phyloP scores from a whole-genome alignment of 2,888 invertebrate genomes.

The Amphimallon solstitiale region DNA sequence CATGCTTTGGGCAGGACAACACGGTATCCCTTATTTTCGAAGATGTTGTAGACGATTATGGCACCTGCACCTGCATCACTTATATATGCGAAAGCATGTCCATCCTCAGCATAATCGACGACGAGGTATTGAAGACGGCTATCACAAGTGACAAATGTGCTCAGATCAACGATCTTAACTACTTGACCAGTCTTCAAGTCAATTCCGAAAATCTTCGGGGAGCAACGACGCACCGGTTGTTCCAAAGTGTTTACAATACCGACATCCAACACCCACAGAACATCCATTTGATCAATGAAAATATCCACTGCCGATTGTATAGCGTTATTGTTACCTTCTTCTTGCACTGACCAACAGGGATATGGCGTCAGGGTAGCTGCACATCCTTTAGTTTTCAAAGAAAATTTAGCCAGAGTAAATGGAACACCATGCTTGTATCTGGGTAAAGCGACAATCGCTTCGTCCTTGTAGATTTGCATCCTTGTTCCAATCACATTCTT shows the following conservation, averaged over 20 bases:
- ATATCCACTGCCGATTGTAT: slow-evolving; percentile 77
- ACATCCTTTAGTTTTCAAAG: slow-evolving; percentile 65
- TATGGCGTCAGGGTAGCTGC: slow-evolving; percentile 69
- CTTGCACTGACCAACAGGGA: slow-evolving; percentile 76
- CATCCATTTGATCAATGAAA: slow-evolving; percentile 68
- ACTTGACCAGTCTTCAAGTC: slow-evolving; percentile 68
- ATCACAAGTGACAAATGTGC: slow-evolving; percentile 63
- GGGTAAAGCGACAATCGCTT: slow-evolving; percentile 69
- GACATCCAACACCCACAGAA: slow-evolving; percentile 71
- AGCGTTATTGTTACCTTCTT: slow-evolving; percentile 75
- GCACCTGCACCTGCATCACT: slow-evolving; percentile 65
- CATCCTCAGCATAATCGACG: slow-evolving; percentile 68
- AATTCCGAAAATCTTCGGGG: slow-evolving; percentile 71
- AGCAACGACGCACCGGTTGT: slow-evolving; percentile 68
- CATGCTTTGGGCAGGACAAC: slow-evolving; percentile 68
- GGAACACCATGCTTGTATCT: slow-evolving; percentile 71
- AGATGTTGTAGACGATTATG: slow-evolving; percentile 67
- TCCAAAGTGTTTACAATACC: slow-evolving; percentile 71
- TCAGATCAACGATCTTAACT: slow-evolving; percentile 68
- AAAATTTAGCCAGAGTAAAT: slow-evolving; percentile 68
- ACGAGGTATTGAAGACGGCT: slow-evolving; percentile 70
- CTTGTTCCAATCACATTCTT: slow-evolving; percentile 72
- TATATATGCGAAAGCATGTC: slow-evolving; percentile 63
- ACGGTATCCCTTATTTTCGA: slow-evolving; percentile 65
- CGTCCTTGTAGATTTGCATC: slow-evolving; percentile 69